Evolutionary conservation across 2,797 vertebrate genomes (phyloP).

Genomic region (Fundulus diaphanus): DNA sequence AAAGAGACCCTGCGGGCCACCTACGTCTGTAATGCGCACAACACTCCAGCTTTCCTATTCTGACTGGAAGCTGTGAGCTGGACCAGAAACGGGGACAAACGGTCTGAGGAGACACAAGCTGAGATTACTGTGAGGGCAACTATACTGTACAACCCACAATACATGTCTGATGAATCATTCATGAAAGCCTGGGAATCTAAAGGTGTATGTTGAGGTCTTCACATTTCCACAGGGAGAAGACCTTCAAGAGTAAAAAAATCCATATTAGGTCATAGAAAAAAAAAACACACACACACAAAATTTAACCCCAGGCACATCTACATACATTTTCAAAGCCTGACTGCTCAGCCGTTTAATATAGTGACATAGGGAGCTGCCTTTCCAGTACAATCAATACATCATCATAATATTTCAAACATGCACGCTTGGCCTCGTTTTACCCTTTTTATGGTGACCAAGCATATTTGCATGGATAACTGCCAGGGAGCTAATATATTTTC

Average conservation of each 20-base stretch:
- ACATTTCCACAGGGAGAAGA: conserved; percentile 26
- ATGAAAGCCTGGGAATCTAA: conserved; percentile 42
- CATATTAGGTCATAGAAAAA: conserved; percentile 56
- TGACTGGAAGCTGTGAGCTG: conserved; percentile 41
- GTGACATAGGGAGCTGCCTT: conserved; percentile 31
- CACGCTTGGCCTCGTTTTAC: conserved; percentile 29
- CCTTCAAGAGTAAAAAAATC: conserved; percentile 38
- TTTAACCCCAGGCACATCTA: conserved; percentile 31
- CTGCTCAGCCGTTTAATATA: conserved; percentile 44
- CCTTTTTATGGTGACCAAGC: conserved; percentile 1
- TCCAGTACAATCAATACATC: conserved; percentile 59
- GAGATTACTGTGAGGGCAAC: conserved; percentile 48
- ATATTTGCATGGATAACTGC: conserved; percentile 15
- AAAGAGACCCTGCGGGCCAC: conserved; percentile 61
- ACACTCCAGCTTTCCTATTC: conserved; percentile 60
- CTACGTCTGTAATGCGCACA: conserved; percentile 70
- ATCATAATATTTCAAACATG: conserved; percentile 53
- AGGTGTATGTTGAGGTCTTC: conserved; percentile 15
- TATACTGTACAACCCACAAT: conserved; percentile 16
- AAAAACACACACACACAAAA: conserved; percentile 32
- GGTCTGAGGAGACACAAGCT: conserved; percentile 61
- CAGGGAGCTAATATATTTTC: not conserved
- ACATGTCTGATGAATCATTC: conserved; percentile 62
- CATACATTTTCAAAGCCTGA: conserved; percentile 51
- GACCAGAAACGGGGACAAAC: conserved; percentile 58